Base-by-base conservation (phyloP, 1,140 invertebrate genomes). In the Drosophila pectinifera region DNA sequence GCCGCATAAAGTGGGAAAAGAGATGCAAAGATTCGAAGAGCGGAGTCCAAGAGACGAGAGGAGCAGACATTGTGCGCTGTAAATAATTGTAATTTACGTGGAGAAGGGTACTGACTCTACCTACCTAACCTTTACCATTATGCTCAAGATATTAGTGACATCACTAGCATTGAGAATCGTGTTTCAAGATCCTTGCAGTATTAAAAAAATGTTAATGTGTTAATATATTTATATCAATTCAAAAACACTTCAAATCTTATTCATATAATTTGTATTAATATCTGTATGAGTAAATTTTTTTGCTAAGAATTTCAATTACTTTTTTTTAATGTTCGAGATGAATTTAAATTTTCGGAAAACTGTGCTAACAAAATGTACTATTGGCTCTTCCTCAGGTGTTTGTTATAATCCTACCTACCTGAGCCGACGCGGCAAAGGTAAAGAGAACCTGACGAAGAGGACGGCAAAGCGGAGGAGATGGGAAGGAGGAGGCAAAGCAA, bases 1-100 rank as follows among this genome's bases (percentile, higher is more conserved):
- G 78, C 43, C 81, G 49, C 58, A 61, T 22, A 63, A 57, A 58
- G 45, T 34, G 34, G 45, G 56, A 48, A 57, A 34, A 46, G 34
- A 48, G 42, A 41, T 22, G 41, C 20, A n/a, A n/a, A 20, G 36
- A 62, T 58, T 18, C 34, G 11, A 41, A 28, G 46, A 18, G 42
- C 28, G 56, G n/a, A 20, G 31, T 16, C 48, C 53, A 48, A 55
- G 56, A 43, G 11, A 24, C 53, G 28, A 26, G 14, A 59, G 31
- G 20, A 58, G 56, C 73, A 70, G 65, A 48, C 75, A 80, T 63
- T 63, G 68, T 42, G 76, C 76, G 74, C 83, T 88, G 82, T 86
- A 86, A 86, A 73, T 86, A 86, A 86, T 86, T 86, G 82, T 86
- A 86, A 86, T 86, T 86, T 88, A 88, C 84, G 84, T 77, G 64